Evolutionary conservation across 2,113 vertebrate species (phyloP), one percentile per base, ranked within the genome.

Genomic region (Percina caprodes): DNA sequence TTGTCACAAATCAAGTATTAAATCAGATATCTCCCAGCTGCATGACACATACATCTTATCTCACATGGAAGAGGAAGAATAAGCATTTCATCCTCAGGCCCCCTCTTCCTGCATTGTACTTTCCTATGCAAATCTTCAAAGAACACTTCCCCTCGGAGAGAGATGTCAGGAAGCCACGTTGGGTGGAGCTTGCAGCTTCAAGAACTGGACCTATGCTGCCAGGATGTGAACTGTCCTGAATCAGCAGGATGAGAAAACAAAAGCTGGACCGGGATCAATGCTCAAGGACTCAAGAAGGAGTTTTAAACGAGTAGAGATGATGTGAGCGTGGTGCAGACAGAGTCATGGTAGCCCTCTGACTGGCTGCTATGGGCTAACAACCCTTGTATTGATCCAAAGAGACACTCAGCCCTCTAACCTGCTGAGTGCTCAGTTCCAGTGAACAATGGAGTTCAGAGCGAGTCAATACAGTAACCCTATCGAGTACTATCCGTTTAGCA

Each of bases 351-450:
- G 84, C 79, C 91, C 74, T 85, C 86, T 85, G 82, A 88, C 82
- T 82, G 76, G 87, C 86, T 84, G 93, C 84, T 54, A 82, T 69
- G 88, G 89, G 87, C 92, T 92, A 94, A 94, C 93, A 93, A 90
- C 90, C 87, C 88, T 78, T 60, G 74, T 93, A 95, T 95, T 94
- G 94, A 96, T 96, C 94, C 79, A 33, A 88, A 90, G 83, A 95
- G 95, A 94, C 92, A 94, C 92, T 94, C 92, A 87, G 90, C 88
- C 89, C 93, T 92, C 94, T 93, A 94, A 95, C 95, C 94, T 95
- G 94, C 95, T 95, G 94, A 95, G 94, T 95, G 94, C 92, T 95
- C 92, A 93, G 92, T 95, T 95, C 91, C 88, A 92, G 90, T 89
- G 91, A 95, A 96, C 94, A 95, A 95, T 94, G 87, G 91, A 94